These are phyloP conservation scores for Dicyrtomina minuta DNA, from an alignment of 2,888 invertebrate genomes.

Conservation along the genomic window DNA sequence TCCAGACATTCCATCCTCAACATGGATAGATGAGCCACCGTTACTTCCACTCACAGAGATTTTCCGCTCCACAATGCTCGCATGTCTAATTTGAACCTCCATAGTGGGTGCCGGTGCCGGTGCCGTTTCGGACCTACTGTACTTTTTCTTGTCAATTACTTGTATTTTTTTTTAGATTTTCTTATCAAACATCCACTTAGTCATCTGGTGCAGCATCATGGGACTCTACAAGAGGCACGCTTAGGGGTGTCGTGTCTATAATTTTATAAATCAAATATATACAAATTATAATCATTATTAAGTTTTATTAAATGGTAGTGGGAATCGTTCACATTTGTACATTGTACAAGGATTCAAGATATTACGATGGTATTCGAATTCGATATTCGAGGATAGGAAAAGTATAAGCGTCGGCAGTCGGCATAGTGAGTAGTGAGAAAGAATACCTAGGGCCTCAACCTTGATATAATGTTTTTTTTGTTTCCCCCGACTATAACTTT, in stretches of 20 bases:
- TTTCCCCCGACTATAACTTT: background rate
- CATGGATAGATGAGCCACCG: conserved; percentile 1
- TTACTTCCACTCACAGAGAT: conserved; percentile 7
- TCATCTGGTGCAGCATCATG: background rate
- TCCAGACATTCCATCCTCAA: conserved; percentile 15
- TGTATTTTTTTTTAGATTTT: background rate
- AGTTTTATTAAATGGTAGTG: too few species aligned
- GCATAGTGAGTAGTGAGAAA: background rate
- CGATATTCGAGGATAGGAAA: too few species aligned
- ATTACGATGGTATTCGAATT: too few species aligned
- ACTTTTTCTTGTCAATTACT: background rate
- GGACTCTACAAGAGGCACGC: background rate
- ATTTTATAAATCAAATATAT: too few species aligned
- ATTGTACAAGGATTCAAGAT: too few species aligned
- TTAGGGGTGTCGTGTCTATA: background rate
- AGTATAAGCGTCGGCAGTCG: too few species aligned
- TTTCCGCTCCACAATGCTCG: conserved; percentile 20
- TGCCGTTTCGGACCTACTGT: background rate
- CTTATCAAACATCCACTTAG: background rate
- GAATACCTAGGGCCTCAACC: background rate
- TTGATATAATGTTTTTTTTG: background rate
- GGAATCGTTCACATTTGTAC: too few species aligned
- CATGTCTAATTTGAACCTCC: conserved; percentile 46
- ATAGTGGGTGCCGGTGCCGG: conserved; percentile 15
- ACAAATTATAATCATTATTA: too few species aligned